Evolutionary conservation across 2,888 invertebrate genomes (phyloP).

Genomic region (Melanostoma scalare): DNA sequence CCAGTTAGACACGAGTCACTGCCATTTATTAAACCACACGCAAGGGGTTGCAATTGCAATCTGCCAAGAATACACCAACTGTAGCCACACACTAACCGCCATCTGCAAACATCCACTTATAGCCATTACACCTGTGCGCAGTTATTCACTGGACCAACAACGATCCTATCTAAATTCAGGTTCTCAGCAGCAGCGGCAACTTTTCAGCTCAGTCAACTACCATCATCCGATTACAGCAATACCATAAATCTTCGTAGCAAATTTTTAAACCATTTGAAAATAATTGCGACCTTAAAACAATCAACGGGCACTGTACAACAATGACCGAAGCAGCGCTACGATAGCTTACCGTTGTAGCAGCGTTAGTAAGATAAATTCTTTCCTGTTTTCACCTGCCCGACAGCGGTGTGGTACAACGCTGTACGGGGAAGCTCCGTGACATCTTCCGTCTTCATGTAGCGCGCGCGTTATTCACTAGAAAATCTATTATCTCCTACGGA

Average conservation of each 20-base stretch:
- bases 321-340: slow-evolving; percentile 30
- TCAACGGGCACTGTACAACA: slow-evolving; percentile 59
- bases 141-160: slow-evolving; percentile 57
- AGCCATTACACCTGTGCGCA: slow-evolving; percentile 73
- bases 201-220: slow-evolving; percentile 58
- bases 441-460: slow-evolving; percentile 58
- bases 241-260: slow-evolving; percentile 70
- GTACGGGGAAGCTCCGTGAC: slow-evolving; percentile 37
- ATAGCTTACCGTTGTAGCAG: slow-evolving; percentile 28
- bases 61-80: slow-evolving; percentile 24
- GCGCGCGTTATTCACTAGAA: slow-evolving; percentile 66
- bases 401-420: neutral
- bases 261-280: slow-evolving; percentile 69
- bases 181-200: slow-evolving; percentile 44
- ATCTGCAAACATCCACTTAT: slow-evolving; percentile 69
- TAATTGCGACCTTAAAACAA: slow-evolving; percentile 73
- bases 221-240: slow-evolving; percentile 66
- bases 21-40: slow-evolving; percentile 52
- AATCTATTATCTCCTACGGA: slow-evolving; percentile 68
- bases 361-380: slow-evolving; percentile 52
- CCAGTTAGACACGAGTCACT: slow-evolving; percentile 77
- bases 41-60: slow-evolving; percentile 63
- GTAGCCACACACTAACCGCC: slow-evolving; percentile 17
- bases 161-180: slow-evolving; percentile 65
- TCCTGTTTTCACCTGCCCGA: slow-evolving; percentile 53